Base-by-base conservation (phyloP, 92 coral and sea anemone species). In the Zoanthus solanderi region DNA sequence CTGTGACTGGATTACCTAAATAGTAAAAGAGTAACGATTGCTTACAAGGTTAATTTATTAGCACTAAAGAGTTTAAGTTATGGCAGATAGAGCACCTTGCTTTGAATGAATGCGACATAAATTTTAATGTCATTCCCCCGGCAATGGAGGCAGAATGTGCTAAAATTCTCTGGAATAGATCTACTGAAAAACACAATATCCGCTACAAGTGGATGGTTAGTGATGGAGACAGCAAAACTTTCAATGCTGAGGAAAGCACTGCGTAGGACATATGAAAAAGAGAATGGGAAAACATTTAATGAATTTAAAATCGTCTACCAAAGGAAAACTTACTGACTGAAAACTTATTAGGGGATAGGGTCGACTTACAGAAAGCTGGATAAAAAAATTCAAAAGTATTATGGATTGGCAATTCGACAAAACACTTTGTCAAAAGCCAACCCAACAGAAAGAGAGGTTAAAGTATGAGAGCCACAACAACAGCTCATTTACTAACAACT, bases 61-160 rank as follows among this genome's bases (percentile, higher is more conserved):
- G 3, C 60, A 54, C 12, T 7, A 2, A 54, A 54, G 16, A 11
- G 3, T 7, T 54, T 3, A 5, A 15, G 8, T 46, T 71, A 54
- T 71, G 79, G 88, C 71, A 71, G 53, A 32, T 54, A 4, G 84
- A 78, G 23, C 84, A 78, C 56, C 65, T 57, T 57, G 65, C 65
- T 57, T 10, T 6, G 10, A 57, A 57, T 57, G 90, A 60, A 29
- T 78, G 84, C 9, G 71, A 78, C 47, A 71, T 84, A 30, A 85
- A 85, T 71, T 85, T 85, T 58, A 34, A 15, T 60, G 85, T 91
- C 32, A 91, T 89, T 75, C 88, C 91, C 12, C 86, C 88, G 15
- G 93, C 94, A 84, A 83, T 91, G 87, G 91, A 88, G 44, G 87
- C 89, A 83, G 91, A 91, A 66, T 91, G 91, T 81, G 94, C 89